Evolutionary conservation across 2,888 invertebrate species (phyloP).

Genomic region (Thymelicus lineola): DNA sequence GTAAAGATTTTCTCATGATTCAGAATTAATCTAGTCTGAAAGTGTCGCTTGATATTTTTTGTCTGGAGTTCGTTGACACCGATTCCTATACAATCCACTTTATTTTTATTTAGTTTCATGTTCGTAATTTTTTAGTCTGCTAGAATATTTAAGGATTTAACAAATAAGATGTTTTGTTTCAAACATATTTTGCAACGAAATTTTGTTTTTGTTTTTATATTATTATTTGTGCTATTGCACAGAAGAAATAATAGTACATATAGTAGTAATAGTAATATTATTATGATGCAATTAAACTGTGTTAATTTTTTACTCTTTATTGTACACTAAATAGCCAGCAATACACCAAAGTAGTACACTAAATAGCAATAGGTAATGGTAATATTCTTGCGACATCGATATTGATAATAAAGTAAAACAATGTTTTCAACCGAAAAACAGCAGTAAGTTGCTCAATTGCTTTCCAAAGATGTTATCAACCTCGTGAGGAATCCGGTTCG

Average conservation of each 20-base stretch:
- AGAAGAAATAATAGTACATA: too few relatives aligned
- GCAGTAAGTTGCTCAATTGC: slow-evolving; percentile 32
- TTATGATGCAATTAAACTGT: too few relatives aligned
- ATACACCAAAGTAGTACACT: too few relatives aligned
- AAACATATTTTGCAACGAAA: too few relatives aligned
- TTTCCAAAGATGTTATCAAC: slow-evolving; percentile 31
- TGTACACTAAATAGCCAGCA: too few relatives aligned
- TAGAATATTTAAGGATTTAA: background rate
- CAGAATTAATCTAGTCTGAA: slow-evolving; percentile 17
- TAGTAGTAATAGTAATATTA: too few relatives aligned
- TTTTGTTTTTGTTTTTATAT: too few relatives aligned
- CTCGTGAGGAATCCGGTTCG: slow-evolving; percentile 24
- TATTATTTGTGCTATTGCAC: too few relatives aligned
- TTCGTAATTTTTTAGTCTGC: background rate
- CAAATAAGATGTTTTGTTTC: too few relatives aligned
- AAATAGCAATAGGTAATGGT: too few relatives aligned
- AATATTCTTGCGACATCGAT: too few relatives aligned
- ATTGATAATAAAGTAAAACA: slow-evolving; percentile 7
- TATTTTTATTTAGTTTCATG: background rate
- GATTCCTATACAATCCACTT: background rate
- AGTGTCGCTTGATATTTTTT: slow-evolving; percentile 19
- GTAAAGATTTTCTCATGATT: slow-evolving; percentile 5
- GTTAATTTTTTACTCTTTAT: too few relatives aligned
- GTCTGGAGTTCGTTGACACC: slow-evolving; percentile 16
- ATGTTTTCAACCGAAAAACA: slow-evolving; percentile 12